Conservation (phyloP, 2,113 vertebrate genomes). For the Dipodomys merriami region DNA sequence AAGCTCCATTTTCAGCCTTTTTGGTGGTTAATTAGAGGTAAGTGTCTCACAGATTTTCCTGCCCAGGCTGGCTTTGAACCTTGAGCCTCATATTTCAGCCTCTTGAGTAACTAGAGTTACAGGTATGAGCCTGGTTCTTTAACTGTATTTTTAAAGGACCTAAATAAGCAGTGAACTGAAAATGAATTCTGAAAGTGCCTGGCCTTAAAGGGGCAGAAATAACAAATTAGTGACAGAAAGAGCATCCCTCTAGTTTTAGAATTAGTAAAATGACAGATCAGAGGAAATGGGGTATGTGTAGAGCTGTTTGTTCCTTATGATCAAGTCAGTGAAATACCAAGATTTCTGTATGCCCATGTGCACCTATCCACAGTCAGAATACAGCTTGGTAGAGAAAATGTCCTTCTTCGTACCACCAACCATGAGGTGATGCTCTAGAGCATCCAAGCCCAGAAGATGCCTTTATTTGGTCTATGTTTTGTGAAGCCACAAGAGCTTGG, state of each 20-base stretch:
- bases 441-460: slow-evolving; percentile 11
- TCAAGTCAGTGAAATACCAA: neutral
- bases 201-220: neutral
- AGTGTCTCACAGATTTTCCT: too few relatives aligned
- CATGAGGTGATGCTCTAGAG: neutral
- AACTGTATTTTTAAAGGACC: slow-evolving; percentile 10
- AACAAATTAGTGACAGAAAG: neutral
- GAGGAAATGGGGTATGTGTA: neutral
- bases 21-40: too few relatives aligned
- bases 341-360: neutral
- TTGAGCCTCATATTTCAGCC: too few relatives aligned
- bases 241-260: neutral
- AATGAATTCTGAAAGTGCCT: neutral
- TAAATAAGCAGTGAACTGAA: neutral
- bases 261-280: neutral
- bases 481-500: slow-evolving; percentile 41
- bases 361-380: neutral
- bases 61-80: too few relatives aligned
- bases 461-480: slow-evolving; percentile 56
- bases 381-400: neutral
- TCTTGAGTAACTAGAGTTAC: too few relatives aligned
- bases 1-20: too few relatives aligned
- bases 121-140: neutral
- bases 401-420: slow-evolving; percentile 20
- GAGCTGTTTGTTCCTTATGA: neutral